Evolutionary conservation across 2,797 vertebrate genomes (phyloP), one percentile per base, ranked within the genome.

Genomic region (Anguilla obscura): DNA sequence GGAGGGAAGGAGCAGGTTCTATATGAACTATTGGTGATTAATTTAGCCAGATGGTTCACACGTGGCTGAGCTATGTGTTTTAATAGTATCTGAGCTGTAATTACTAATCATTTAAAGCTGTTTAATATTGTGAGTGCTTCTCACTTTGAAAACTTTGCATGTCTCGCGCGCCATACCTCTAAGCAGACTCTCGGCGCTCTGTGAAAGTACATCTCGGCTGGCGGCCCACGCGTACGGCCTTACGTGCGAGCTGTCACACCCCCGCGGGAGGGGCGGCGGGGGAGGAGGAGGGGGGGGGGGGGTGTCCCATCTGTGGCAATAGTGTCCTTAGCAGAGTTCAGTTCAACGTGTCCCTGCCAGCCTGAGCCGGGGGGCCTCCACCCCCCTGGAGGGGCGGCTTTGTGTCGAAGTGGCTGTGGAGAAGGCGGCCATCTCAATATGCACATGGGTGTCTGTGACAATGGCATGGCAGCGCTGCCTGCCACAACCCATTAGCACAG

Each of bases 361-460:
- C 45, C 18, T 21, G 36, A 86, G 45, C 58, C 27, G 21, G 84
- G 16, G 58, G 84, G 27, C 14, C 83, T 30, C 36, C 50, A 40
- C 27, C 86, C 74, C 48, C 86, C 76, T 9, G 30, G 36, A 40
- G 45, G 40, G 36, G 24, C 40, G 12, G 63, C 82, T 84, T 85
- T 88, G 87, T 85, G 80, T 88, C 30, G 56, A 33, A 6, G 36
- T 18, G 36, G 84, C 27, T 36, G 50, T 18, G 84, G 84, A 1
- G 33, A 45, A 18, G 58, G 85, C 36, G 33, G 33, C 56, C 82
- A 54, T 69, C 86, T 63, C 82, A 74, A 52, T 36, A 58, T 63
- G 66, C 88, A 84, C 88, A 85, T 84, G 21, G 18, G 79, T 84
- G 85, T 89, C 80, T 84, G 50, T 89, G 80, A 89, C 74, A 87